Conservation (phyloP, 2,113 vertebrate species). For the Sinocyclocheilus rhinocerous region DNA sequence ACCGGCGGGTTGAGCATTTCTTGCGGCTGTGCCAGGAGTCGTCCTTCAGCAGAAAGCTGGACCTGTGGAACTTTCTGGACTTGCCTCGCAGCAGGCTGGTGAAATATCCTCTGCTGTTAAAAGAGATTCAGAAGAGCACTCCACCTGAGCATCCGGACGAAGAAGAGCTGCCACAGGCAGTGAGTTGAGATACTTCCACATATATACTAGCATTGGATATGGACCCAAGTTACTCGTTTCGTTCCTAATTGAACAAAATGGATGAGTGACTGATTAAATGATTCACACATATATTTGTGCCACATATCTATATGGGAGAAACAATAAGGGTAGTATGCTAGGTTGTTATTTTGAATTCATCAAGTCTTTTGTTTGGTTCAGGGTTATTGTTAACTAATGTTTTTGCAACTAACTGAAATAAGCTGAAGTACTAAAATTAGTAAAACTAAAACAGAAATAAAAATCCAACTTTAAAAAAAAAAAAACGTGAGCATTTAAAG, state of each 20-base stretch:
- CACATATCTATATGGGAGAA: not conserved
- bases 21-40: conserved; percentile 83
- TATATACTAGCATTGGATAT: not conserved
- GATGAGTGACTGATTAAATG: not conserved
- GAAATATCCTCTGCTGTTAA: conserved; percentile 81
- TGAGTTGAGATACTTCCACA: conserved; percentile 63
- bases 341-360: not conserved
- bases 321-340: not conserved
- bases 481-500: no score
- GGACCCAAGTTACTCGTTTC: not conserved
- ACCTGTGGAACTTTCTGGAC: conserved; percentile 85
- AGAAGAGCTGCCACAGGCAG: conserved; percentile 73
- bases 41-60: conserved; percentile 81
- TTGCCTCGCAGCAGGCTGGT: conserved; percentile 82
- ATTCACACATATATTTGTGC: not conserved
- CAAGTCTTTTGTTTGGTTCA: no score
- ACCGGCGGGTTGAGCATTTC: conserved; percentile 79
- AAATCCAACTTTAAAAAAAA: no score
- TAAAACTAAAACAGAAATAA: no score
- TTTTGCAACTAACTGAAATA: no score
- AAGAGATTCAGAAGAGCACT: conserved; percentile 81
- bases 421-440: no score
- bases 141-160: conserved; percentile 79
- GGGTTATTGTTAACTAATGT: no score
- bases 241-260: not conserved